These are phyloP conservation scores for Podotricha telesiphe DNA, from an alignment of 2,888 invertebrate genomes.

Conservation along the genomic window DNA sequence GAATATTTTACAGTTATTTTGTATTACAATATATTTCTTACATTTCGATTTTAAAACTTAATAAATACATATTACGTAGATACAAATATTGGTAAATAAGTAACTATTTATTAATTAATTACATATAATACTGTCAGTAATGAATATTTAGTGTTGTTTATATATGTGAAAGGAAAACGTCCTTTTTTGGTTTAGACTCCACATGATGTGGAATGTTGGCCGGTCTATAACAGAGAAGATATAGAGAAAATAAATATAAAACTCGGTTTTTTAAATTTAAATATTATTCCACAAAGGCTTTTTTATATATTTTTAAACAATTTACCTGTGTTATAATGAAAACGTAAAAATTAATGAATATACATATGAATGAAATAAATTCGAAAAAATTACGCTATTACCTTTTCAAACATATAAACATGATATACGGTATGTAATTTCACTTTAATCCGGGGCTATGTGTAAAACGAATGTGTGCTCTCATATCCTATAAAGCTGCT, in stretches of 20 bases:
- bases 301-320: background rate
- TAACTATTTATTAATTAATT: too few relatives aligned
- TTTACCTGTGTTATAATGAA: background rate
- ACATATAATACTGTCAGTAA: too few relatives aligned
- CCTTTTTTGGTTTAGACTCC: too few relatives aligned
- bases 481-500: conserved; percentile 5
- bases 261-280: background rate
- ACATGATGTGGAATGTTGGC: background rate
- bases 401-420: background rate
- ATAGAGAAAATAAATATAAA: background rate
- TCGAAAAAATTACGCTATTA: background rate
- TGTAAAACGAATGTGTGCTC: conserved; percentile 5
- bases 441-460: conserved; percentile 1
- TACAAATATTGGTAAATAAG: too few relatives aligned
- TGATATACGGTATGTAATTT: conserved; percentile 1
- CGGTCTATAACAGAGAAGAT: background rate
- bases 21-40: too few relatives aligned
- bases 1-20: too few relatives aligned
- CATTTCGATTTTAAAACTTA: too few relatives aligned
- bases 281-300: background rate
- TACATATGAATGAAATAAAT: conserved; percentile 1
- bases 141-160: too few relatives aligned
- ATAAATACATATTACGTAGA: too few relatives aligned
- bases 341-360: background rate
- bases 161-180: too few relatives aligned